A percentile compares a stretch with the other conserved stretches of the same genome.
phyloP scores from a whole-genome alignment of 2,797 vertebrate species.

The Molossus molossus region DNA sequence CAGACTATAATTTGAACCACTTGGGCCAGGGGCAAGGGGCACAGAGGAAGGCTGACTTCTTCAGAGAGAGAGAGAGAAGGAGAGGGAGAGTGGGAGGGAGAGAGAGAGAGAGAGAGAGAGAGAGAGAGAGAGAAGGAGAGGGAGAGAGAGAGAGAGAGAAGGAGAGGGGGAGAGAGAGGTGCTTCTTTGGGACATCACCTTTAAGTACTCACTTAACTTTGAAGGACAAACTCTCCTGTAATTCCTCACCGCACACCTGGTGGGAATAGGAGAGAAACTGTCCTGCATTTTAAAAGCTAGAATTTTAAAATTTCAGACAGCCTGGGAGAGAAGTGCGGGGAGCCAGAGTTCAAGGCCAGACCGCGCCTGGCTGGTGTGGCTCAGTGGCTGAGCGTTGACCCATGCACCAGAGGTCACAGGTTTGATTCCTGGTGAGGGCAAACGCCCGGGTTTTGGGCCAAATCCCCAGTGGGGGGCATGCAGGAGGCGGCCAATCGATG shows the following conservation, averaged over 20 bases:
- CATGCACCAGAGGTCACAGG: too few relatives aligned
- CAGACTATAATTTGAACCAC: background rate
- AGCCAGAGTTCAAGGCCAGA: background rate
- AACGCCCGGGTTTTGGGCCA: too few relatives aligned
- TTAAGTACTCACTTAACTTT: background rate
- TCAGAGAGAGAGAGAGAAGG: background rate
- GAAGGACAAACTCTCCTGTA: background rate
- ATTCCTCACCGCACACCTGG: background rate
- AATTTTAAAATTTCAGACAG: background rate
- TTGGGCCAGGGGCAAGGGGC: rapidly evolving
- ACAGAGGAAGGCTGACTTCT: background rate
- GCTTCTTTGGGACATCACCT: background rate
- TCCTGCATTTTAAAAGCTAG: background rate
- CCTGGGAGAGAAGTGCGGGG: background rate
- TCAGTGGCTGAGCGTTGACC: too few relatives aligned
- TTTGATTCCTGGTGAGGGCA: too few relatives aligned
- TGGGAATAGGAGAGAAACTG: background rate
- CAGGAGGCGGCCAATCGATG: too few relatives aligned
- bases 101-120: too few relatives aligned
- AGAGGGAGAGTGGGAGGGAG: too few relatives aligned
- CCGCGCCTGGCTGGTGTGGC: background rate
- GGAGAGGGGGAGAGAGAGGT: background rate
- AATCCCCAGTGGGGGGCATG: too few relatives aligned
- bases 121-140: background rate
- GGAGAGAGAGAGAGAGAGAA: too few relatives aligned